These are phyloP conservation scores for Leptonema lineaticorne DNA, from an alignment of 1,140 invertebrate genomes.

Conservation along the genomic window DNA sequence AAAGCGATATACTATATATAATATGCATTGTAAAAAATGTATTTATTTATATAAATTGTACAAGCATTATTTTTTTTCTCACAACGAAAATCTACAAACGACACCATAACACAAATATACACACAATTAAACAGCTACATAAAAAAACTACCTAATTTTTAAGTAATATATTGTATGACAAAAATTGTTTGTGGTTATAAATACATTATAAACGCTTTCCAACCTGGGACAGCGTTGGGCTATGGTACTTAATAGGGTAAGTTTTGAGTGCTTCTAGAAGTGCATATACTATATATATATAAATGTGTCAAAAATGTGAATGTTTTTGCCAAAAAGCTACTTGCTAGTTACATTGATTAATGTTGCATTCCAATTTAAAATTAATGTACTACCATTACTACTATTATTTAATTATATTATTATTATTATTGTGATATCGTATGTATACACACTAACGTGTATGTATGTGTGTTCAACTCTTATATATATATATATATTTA, in stretches of 20 bases:
- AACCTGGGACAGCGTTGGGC: constrained; percentile 42
- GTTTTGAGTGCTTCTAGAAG: constrained; percentile 40
- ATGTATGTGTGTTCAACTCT: not conserved
- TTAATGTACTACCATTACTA: too few relatives aligned
- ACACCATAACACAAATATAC: too few relatives aligned
- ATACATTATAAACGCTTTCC: constrained; percentile 42
- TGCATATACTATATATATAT: constrained; percentile 39
- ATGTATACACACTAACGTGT: too few relatives aligned
- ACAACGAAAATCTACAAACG: too few relatives aligned
- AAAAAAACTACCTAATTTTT: too few relatives aligned
- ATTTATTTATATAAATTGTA: too few relatives aligned
- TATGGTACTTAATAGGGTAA: constrained; percentile 41
- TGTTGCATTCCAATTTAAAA: constrained; percentile 7
- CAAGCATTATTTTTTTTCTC: too few relatives aligned
- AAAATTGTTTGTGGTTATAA: constrained; percentile 41
- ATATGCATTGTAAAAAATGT: too few relatives aligned
- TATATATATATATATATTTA: not conserved
- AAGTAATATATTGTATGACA: too few relatives aligned
- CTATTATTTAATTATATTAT: not conserved
- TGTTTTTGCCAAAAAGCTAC: constrained; percentile 30
- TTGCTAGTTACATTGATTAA: constrained; percentile 17
- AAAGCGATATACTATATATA: too few relatives aligned
- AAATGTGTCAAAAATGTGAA: constrained; percentile 37
- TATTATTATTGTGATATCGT: too few relatives aligned
- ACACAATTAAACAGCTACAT: too few relatives aligned